Base-by-base conservation (phyloP, 2,888 invertebrate genomes). In the Malacosoma neustria region DNA sequence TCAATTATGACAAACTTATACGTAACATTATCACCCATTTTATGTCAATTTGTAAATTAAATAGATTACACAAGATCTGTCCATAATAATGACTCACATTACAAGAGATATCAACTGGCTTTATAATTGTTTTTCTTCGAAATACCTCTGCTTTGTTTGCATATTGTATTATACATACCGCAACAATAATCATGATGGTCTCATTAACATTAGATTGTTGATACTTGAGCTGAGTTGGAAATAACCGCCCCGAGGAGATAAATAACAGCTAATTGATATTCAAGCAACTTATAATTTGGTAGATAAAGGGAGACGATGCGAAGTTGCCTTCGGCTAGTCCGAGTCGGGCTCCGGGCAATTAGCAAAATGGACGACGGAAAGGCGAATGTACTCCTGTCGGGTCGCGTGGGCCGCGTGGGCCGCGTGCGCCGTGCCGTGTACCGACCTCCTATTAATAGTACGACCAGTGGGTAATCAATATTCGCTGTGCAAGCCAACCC, bases 361-460 rank as follows among this genome's bases (percentile, higher is more conserved):
- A 77, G 75, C 61, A 64, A 61, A 74, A 70, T 72, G 72, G 69
- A 64, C 61, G 58, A 54, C 68, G 72, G 61, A 57, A 63, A 63
- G 63, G 62, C 65, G 61, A 61, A 56, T 46, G 60, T 55, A 56
- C 61, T 55, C 49, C 48, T 41, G 38, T 37, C 35, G 22, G 11
- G 15, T 2, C 11, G 15, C 58, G 59, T 58, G 55, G 58, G 59
- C 56, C 61, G 56, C 5, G 22, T 22, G 22, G 51, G 52, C 54
- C 55, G 52, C 59, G 56, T 58, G 51, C 43, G 50, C 53, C 49
- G 49, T 49, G 49, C 53, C 57, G 51, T 54, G 56, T 49, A 54
- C 55, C 61, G 54, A 58, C 60, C 58, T 61, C 69, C 76, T 76
- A 79, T 72, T 79, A 74, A 76, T 76, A 77, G 73, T 69, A 60